phyloP scores from a whole-genome alignment of 2,797 vertebrate genomes.

The Paramormyrops hopkinsi region DNA sequence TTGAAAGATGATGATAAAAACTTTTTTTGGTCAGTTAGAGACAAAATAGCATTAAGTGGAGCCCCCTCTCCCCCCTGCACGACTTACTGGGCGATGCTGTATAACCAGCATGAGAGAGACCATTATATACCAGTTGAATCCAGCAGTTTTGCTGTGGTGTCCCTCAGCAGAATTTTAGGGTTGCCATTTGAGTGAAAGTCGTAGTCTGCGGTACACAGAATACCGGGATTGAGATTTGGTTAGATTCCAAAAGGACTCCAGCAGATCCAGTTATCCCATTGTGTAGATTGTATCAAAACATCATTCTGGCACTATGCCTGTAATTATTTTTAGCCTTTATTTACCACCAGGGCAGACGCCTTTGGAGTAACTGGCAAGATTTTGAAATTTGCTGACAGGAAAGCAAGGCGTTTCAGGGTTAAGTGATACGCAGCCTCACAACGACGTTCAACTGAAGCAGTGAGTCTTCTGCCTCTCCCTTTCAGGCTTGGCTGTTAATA shows the following conservation, averaged over 20 bases:
- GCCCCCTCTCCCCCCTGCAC: not conserved
- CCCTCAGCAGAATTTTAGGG: not conserved
- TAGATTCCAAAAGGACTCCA: not conserved
- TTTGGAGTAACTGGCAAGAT: not conserved
- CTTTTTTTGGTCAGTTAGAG: not conserved
- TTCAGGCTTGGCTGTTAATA: not conserved
- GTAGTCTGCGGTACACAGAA: not conserved
- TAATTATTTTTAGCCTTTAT: not conserved
- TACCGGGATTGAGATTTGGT: not conserved
- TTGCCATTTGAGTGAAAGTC: not conserved
- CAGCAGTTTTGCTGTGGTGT: no score
- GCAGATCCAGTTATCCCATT: not conserved
- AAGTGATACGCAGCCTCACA: not conserved
- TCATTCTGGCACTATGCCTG: not conserved
- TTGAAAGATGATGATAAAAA: not conserved
- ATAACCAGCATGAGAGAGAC: not conserved
- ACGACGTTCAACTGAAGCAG: not conserved
- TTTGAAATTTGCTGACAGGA: not conserved
- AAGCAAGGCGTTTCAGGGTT: not conserved
- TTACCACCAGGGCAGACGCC: not conserved
- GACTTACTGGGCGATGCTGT: not conserved
- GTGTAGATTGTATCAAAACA: not conserved
- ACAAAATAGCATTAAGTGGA: not conserved
- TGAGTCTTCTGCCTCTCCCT: not conserved
- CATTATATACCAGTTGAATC: not conserved